Evolutionary conservation across 2,888 invertebrate species (phyloP), one percentile per base, ranked within the genome.

Genomic region (Chirona hameri): DNA sequence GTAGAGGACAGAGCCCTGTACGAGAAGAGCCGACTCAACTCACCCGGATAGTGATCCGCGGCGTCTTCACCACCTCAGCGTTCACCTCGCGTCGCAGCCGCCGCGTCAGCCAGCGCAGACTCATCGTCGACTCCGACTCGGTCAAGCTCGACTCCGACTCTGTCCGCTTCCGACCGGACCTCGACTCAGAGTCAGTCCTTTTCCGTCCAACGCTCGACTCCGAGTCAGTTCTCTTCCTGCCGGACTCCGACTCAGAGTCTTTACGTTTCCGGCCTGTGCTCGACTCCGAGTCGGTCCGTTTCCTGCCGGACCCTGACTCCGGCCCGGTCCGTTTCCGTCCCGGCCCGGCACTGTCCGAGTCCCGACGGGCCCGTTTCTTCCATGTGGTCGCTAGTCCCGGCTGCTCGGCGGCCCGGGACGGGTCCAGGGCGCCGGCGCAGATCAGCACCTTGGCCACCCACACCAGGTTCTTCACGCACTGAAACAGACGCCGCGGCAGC

Each of bases 61-160:
- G 92, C 15, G 92, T 90, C 86, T 92, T 92, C 24, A 93, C 91
- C 0, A 96, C 91, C 90, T 97, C 97, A 15, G 91, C 90, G 87
- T 95, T 94, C 1, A 95, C 91, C 84, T 94, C 91, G 86, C 92
- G 92, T 81, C 94, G 90, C 87, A 96, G 89, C 86, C 92, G 93
- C 85, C 92, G 92, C 14, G 94, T 87, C 52, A 96, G 89, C 95
- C 95, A 95, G 52, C 91, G 87, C 3, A 95, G 89, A 85, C 52
- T 80, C 27, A 80, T n/a, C 12, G 52, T n/a, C 80, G 39, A 39
- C 76, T 46, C 76, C 24, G 76, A 39, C 18, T 76, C 76, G 0
- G 65, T 87, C 3, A 95, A 89, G 85, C 52, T 80, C 27, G 31
- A 24, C 2, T 39, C 52, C 29, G 39, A 39, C 76, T 76, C 76